Evolutionary conservation across 1,140 invertebrate species (phyloP).

Genomic region (Trialeurodes vaporariorum): DNA sequence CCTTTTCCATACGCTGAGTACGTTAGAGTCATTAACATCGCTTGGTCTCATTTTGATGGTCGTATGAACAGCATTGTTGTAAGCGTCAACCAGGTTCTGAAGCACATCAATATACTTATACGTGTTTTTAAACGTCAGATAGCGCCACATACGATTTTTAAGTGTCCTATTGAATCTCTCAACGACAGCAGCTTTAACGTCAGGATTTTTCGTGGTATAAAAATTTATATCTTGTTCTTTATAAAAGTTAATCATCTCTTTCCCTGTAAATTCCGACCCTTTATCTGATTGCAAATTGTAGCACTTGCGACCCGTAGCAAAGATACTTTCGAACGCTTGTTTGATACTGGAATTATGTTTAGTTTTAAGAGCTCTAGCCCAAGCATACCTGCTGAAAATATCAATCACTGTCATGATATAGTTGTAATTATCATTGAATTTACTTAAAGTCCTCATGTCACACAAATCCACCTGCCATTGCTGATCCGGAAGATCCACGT

Average conservation of each 20-base stretch:
- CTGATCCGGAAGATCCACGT: conserved; percentile 15
- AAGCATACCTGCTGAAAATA: conserved; percentile 35
- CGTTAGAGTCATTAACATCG: background rate
- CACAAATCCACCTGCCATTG: conserved; percentile 22
- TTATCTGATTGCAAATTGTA: conserved; percentile 20
- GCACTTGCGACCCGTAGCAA: background rate
- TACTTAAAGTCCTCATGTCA: conserved; percentile 17
- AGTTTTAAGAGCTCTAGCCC: conserved; percentile 29
- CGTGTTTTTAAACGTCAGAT: conserved; percentile 33
- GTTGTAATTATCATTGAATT: conserved; percentile 28
- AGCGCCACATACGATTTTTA: conserved; percentile 34
- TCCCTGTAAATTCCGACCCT: conserved; percentile 25
- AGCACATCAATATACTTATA: conserved; percentile 32
- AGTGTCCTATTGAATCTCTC: conserved; percentile 36
- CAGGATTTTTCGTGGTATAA: conserved; percentile 32
- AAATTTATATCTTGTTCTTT: conserved; percentile 28
- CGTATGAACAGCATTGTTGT: conserved; percentile 31
- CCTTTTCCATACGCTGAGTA: conserved; percentile 16
- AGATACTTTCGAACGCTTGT: background rate
- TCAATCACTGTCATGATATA: conserved; percentile 36
- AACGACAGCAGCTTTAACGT: conserved; percentile 33
- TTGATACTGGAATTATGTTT: conserved; percentile 26
- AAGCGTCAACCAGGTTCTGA: conserved; percentile 29
- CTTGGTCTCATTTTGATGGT: conserved; percentile 17
- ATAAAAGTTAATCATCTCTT: conserved; percentile 22